Evolutionary conservation across 2,888 invertebrate species (phyloP).

Genomic region (Calameuta idolon): DNA sequence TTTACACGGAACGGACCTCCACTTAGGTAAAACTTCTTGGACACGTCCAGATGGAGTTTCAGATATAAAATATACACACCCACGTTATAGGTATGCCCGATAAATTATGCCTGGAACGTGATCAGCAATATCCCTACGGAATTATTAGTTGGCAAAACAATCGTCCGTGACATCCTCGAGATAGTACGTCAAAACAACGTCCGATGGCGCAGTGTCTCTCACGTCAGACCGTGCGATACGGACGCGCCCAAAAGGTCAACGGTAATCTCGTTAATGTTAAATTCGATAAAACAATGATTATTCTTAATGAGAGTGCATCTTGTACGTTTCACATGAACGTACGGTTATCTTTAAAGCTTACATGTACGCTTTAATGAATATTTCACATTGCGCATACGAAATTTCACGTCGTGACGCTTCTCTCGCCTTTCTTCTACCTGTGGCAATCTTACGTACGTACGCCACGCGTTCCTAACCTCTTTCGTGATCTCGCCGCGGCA

Average conservation of each 20-base stretch:
- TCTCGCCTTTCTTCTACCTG: neutral
- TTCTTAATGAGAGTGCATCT: neutral
- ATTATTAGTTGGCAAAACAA: neutral
- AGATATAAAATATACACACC: neutral
- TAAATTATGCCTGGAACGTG: neutral
- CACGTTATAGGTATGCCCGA: neutral
- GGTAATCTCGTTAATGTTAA: neutral
- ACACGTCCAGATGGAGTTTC: neutral
- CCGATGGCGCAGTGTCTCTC: neutral
- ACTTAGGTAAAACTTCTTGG: neutral
- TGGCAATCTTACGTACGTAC: neutral
- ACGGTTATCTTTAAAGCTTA: neutral
- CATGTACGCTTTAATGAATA: neutral
- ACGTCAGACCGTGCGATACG: neutral
- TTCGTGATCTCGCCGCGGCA: neutral
- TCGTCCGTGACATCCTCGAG: neutral
- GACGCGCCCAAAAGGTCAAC: neutral
- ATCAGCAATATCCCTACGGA: neutral
- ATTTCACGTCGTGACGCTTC: neutral
- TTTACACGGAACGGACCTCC: neutral
- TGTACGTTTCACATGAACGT: neutral
- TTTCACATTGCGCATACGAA: neutral
- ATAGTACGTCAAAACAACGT: neutral
- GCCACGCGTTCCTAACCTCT: neutral
- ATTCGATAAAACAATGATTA: neutral